phyloP scores from a whole-genome alignment of 2,797 vertebrate species.

The Gymnothorax javanicus region DNA sequence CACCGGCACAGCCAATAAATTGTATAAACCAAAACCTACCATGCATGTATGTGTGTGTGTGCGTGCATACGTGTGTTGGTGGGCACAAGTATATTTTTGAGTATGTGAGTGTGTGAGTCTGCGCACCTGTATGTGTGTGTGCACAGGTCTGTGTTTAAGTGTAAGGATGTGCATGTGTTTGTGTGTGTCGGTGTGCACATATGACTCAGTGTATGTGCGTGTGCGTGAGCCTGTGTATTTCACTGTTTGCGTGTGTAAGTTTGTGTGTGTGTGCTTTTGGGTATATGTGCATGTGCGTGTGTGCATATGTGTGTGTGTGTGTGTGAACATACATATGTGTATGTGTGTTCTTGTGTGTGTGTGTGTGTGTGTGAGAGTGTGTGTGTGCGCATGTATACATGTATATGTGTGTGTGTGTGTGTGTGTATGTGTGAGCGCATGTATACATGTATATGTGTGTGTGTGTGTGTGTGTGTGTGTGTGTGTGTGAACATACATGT shows the following conservation, averaged over 20 bases:
- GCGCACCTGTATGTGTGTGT: no score
- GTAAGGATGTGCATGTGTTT: no score
- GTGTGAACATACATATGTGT: neutral
- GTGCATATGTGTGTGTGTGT: neutral
- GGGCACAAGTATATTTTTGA: no score
- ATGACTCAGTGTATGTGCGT: neutral
- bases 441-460: neutral
- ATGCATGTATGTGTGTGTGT: no score
- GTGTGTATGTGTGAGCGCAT: no score
- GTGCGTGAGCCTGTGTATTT: neutral
- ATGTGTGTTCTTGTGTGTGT: neutral
- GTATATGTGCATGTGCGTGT: neutral
- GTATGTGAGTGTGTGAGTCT: no score
- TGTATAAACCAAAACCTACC: no score
- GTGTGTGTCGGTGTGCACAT: no score
- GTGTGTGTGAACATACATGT: no score
- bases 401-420: neutral
- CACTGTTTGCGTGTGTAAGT: neutral
- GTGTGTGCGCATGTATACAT: neutral
- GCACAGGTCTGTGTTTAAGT: no score
- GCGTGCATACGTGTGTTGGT: no score
- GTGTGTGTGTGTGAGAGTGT: neutral
- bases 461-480: neutral
- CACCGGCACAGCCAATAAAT: no score
- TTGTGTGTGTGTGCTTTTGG: neutral